Evolutionary conservation across 2,113 vertebrate species (phyloP).

Genomic region (Columba janthina): DNA sequence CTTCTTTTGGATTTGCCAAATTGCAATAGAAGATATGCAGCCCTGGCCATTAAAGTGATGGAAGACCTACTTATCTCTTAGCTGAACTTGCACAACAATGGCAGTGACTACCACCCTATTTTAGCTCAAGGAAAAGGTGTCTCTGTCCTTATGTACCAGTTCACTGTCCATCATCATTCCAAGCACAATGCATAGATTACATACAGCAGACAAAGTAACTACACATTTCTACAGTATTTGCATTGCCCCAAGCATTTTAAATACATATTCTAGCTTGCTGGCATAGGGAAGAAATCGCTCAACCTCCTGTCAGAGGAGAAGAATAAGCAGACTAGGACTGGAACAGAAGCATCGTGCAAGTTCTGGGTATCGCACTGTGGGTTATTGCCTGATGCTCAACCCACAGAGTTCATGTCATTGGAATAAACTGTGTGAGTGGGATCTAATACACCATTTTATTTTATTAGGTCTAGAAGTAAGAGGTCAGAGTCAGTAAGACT

Average conservation of each 20-base stretch:
- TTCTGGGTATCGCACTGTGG: not conserved
- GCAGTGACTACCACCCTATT: not conserved
- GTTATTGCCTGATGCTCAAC: not conserved
- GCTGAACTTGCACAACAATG: not conserved
- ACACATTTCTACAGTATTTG: not conserved
- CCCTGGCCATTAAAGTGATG: not conserved
- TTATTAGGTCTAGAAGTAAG: not conserved
- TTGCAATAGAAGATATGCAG: not conserved
- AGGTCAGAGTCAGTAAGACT: too few species aligned
- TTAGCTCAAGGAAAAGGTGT: not conserved
- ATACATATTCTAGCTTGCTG: not conserved
- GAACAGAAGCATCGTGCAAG: not conserved
- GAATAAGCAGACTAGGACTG: not conserved
- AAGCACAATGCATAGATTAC: not conserved
- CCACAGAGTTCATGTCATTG: not conserved
- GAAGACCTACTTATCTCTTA: not conserved
- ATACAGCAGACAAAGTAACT: not conserved
- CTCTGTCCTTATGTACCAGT: not conserved
- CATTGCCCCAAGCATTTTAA: not conserved
- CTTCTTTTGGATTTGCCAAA: not conserved
- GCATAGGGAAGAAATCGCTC: not conserved
- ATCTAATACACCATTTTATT: not conserved
- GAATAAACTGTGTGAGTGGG: not conserved
- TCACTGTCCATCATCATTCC: not conserved
- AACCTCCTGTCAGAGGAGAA: not conserved